Conservation (phyloP, 2,797 vertebrate species). For the Squalus acanthias region DNA sequence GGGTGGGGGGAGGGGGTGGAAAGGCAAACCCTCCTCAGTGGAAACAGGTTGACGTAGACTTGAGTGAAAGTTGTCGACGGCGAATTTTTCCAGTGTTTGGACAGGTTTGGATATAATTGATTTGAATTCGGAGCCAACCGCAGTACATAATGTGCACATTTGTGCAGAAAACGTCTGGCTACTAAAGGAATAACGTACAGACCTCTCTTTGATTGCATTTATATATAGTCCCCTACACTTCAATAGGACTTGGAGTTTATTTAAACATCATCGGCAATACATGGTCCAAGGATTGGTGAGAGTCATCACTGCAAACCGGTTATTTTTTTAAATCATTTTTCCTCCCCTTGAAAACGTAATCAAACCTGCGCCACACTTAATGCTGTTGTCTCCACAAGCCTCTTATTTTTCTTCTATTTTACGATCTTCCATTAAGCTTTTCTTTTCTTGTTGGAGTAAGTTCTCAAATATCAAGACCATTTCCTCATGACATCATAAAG, state of each 20-base stretch:
- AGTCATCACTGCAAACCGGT: background rate
- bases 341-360: background rate
- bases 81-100: constrained; percentile 36
- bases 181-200: constrained; percentile 8
- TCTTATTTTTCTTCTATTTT: background rate
- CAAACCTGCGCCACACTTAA: background rate
- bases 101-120: constrained; percentile 36
- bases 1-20: background rate
- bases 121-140: constrained; percentile 26
- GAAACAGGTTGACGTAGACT: constrained; percentile 28
- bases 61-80: constrained; percentile 16
- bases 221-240: constrained; percentile 16
- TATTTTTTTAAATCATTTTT: constrained; percentile 10
- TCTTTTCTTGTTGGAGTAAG: background rate
- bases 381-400: background rate
- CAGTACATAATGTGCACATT: constrained; percentile 21
- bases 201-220: constrained; percentile 28
- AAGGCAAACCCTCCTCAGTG: constrained; percentile 9
- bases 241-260: background rate
- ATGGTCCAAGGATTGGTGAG: background rate
- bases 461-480: constrained; percentile 24
- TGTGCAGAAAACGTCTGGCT: constrained; percentile 21
- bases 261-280: background rate
- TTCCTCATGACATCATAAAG: constrained; percentile 36
- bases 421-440: background rate